Evolutionary conservation across 1,140 invertebrate genomes (phyloP).

Genomic region (Thereuonema tuberculata): DNA sequence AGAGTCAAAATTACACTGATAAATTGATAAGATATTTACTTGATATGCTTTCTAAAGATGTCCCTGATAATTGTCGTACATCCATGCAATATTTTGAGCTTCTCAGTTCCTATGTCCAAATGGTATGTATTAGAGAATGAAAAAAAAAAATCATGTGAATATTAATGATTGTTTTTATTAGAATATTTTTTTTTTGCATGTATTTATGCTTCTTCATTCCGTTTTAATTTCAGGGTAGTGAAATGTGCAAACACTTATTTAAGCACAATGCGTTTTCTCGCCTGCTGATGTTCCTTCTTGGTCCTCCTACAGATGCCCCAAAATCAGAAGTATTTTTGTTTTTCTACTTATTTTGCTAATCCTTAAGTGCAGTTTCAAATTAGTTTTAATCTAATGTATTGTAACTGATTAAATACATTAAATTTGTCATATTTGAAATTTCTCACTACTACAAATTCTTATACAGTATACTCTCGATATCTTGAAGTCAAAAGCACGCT

Average conservation of each 20-base stretch:
- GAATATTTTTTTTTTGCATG: too few relatives aligned
- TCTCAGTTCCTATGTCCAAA: conserved; percentile 32
- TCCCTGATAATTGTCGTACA: conserved; percentile 34
- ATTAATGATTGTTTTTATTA: too few relatives aligned
- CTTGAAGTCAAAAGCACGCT: too few relatives aligned
- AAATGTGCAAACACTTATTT: conserved; percentile 35
- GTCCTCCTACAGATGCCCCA: too few relatives aligned
- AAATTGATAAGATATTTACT: conserved; percentile 29
- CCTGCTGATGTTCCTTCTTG: conserved; percentile 34
- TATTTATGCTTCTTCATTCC: conserved; percentile 9
- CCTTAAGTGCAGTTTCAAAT: too few relatives aligned
- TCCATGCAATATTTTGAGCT: conserved; percentile 36
- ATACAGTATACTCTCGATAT: too few relatives aligned
- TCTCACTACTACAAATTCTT: too few relatives aligned
- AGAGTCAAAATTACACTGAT: conserved; percentile 28
- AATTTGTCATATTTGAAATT: too few relatives aligned
- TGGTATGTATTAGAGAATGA: conserved; percentile 26
- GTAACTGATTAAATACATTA: too few relatives aligned
- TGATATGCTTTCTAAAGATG: conserved; percentile 33
- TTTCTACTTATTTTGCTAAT: too few relatives aligned
- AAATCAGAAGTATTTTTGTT: too few relatives aligned
- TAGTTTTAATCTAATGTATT: too few relatives aligned
- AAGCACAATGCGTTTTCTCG: conserved; percentile 32
- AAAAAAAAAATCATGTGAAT: background rate
- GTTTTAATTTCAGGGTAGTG: conserved; percentile 29